Conservation (phyloP, 2,797 vertebrate species). For the Danio jaintianensis region DNA sequence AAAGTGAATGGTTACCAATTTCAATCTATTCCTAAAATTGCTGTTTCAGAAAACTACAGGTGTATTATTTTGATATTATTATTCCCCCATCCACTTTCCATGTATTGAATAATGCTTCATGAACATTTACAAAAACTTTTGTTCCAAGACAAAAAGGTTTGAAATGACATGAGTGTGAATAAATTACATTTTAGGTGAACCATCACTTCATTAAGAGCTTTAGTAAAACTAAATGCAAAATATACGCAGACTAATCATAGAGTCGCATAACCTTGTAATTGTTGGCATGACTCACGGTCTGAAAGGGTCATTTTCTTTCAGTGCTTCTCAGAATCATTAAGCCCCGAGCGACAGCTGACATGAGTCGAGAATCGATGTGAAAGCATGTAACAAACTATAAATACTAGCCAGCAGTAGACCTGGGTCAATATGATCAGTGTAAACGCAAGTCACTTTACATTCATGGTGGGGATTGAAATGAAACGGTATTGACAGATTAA, state of each 20-base stretch:
- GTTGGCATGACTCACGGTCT: background rate
- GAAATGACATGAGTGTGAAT: background rate
- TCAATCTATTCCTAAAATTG: background rate
- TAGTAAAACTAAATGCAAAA: background rate
- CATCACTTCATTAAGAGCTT: background rate
- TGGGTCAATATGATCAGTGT: slow-evolving; percentile 52
- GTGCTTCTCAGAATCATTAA: slow-evolving; percentile 32
- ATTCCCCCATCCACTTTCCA: no score
- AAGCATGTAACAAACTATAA: slow-evolving; percentile 55
- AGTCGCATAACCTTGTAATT: background rate
- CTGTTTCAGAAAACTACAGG: background rate
- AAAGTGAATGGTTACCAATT: background rate
- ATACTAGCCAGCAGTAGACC: slow-evolving; percentile 44
- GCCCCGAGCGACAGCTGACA: slow-evolving; percentile 37
- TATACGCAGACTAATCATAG: background rate
- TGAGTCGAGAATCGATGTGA: slow-evolving; percentile 40
- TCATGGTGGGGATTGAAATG: slow-evolving; percentile 3
- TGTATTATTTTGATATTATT: background rate
- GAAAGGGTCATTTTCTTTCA: slow-evolving; percentile 33
- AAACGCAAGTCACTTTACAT: slow-evolving; percentile 13
- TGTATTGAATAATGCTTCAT: background rate
- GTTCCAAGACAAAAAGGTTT: background rate
- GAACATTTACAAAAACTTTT: background rate
- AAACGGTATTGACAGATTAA: slow-evolving; percentile 2
- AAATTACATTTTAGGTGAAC: background rate